Conservation (phyloP, 2,113 vertebrate species). For the Monopterus albus region DNA sequence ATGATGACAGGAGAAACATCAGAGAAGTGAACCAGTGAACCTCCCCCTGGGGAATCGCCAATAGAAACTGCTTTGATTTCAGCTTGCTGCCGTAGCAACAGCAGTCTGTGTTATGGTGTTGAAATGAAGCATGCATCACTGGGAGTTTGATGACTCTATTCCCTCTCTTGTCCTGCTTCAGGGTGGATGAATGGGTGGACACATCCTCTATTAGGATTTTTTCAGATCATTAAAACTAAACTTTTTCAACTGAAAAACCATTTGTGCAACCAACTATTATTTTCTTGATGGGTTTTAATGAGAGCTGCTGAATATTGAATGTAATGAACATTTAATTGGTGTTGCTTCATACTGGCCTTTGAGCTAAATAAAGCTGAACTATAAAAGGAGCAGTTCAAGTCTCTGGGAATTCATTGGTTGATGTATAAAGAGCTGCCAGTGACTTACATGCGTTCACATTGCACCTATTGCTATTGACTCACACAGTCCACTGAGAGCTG, state of each 20-base stretch:
- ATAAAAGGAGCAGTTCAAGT: conserved; percentile 33
- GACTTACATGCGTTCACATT: conserved; percentile 64
- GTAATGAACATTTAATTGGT: conserved; percentile 36
- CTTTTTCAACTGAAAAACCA: neutral
- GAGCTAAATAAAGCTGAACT: conserved; percentile 28
- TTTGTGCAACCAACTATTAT: neutral
- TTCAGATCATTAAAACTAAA: conserved; percentile 28
- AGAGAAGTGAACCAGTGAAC: conserved; percentile 56
- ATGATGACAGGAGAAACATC: conserved; percentile 72
- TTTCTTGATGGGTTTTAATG: conserved; percentile 18
- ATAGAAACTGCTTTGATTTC: conserved; percentile 72
- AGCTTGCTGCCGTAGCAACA: conserved; percentile 76
- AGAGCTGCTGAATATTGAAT: conserved; percentile 24
- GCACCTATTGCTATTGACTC: conserved; percentile 71
- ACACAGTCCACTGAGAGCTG: conserved; percentile 60
- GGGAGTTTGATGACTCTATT: conserved; percentile 71
- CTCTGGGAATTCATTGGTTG: conserved; percentile 44
- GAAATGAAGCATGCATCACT: conserved; percentile 59
- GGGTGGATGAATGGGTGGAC: conserved; percentile 24
- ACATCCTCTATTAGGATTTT: conserved; percentile 25
- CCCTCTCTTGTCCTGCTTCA: conserved; percentile 39
- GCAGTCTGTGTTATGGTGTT: conserved; percentile 50
- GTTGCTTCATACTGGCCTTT: conserved; percentile 32
- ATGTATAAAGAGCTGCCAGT: conserved; percentile 58
- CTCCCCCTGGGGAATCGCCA: conserved; percentile 57